Base-by-base conservation (phyloP, 1,140 invertebrate species). In the Drosophila kikkawai region DNA sequence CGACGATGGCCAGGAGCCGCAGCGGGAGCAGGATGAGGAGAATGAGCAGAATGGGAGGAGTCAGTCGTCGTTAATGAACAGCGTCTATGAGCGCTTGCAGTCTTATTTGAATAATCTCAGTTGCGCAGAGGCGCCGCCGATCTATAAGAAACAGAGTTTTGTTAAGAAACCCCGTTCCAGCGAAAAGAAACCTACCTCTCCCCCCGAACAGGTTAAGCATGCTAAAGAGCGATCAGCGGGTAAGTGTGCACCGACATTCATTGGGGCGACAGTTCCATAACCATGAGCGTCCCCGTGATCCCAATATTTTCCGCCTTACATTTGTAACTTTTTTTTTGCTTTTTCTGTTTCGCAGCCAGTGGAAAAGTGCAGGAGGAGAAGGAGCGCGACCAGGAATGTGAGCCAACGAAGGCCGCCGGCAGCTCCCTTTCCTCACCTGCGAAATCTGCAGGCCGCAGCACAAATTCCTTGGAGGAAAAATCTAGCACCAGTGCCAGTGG, bases 71-170 rank as follows among this genome's bases (percentile, higher is more conserved):
- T 34, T 59, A 29, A 17, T 51, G 36, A 51, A 9, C 22, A 65
- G 32, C 41, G 75, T 44, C 22, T 55, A 55, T 44, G 81, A 88
- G 41, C 78, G 63, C 26, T 59, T 88, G n/a, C 75, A 85, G 19
- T 57, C 42, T 8, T 88, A 85, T 73, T 81, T 88, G 42, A 79
- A 67, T 76, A 90, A 76, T 76, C 67, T 90, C 36, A 85, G 61
- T 76, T 60, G 60, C 47, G 81, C 81, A 48, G 84, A 88, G 44
- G 50, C 85, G 32, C 84, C 84, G 19, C 84, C 81, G 2, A 79
- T 77, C 37, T 85, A 68, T 63, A 67, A 78, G 44, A 84, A 90
- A 70, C 51, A 63, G n/a, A 55, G 17, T 45, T 61, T 36, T 42
- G 41, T 63, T 22, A 67, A 55, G 9, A 88, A 90, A 75, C 51